Conservation (phyloP, 2,888 invertebrate genomes). For the Tineola bisselliella region DNA sequence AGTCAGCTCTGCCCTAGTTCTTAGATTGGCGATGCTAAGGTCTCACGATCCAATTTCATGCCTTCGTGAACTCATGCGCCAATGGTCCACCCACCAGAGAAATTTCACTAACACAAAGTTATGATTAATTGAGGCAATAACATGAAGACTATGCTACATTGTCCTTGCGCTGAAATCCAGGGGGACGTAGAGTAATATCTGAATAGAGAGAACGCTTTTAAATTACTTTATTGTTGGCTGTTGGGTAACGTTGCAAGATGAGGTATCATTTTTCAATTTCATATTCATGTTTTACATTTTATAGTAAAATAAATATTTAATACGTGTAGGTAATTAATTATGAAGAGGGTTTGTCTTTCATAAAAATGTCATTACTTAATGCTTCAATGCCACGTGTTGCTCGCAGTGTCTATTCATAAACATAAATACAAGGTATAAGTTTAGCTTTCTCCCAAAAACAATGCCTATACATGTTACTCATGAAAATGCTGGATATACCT, state of each 20-base stretch:
- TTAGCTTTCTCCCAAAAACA: conserved; percentile 55
- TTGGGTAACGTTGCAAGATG: neutral
- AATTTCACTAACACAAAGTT: conserved; percentile 65
- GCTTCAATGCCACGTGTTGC: conserved; percentile 50
- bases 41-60: conserved; percentile 63
- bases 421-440: conserved; percentile 36
- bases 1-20: conserved; percentile 45
- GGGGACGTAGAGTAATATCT: conserved; percentile 20
- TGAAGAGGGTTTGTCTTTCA: no score
- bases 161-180: conserved; percentile 28
- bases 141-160: conserved; percentile 46
- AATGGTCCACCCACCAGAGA: conserved; percentile 49
- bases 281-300: neutral
- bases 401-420: conserved; percentile 18
- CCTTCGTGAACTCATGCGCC: conserved; percentile 58
- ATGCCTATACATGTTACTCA: conserved; percentile 42
- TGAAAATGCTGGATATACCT: conserved; percentile 46
- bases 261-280: neutral
- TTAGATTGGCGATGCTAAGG: conserved; percentile 41
- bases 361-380: conserved; percentile 49
- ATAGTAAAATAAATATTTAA: neutral
- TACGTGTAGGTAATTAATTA: no score
- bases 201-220: conserved; percentile 15
- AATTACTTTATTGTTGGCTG: conserved; percentile 2
- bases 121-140: conserved; percentile 66